Evolutionary conservation across 2,888 invertebrate genomes (phyloP).

Genomic region (Heliconius ethilla): DNA sequence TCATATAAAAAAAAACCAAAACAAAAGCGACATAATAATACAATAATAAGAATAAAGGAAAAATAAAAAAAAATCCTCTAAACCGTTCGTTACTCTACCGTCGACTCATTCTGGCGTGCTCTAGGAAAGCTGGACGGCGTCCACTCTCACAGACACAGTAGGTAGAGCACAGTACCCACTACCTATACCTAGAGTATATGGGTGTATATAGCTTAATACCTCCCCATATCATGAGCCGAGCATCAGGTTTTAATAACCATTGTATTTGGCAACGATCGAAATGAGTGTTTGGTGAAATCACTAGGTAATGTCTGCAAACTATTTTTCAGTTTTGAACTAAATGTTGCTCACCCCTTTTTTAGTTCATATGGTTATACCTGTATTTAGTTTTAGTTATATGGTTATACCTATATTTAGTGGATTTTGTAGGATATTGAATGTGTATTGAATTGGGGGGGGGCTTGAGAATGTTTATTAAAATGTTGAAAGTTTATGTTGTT

Average conservation of each 20-base stretch:
- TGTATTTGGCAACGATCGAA: conserved; percentile 81
- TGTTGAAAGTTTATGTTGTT: background rate
- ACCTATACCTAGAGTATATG: conserved; percentile 41
- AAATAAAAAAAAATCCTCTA: conserved; percentile 30
- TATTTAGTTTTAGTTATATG: conserved; percentile 44
- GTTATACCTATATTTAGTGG: conserved; percentile 23
- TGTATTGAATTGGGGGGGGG: conserved; percentile 19
- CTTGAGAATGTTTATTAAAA: background rate
- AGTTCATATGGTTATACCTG: conserved; percentile 36
- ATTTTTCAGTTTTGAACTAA: conserved; percentile 55
- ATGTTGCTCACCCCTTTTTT: conserved; percentile 51
- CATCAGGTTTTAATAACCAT: conserved; percentile 80
- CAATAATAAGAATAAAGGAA: background rate
- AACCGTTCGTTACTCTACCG: conserved; percentile 46
- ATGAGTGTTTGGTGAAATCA: conserved; percentile 72
- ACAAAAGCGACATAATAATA: background rate
- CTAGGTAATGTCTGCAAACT: conserved; percentile 68
- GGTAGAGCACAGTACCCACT: conserved; percentile 34
- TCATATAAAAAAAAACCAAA: background rate
- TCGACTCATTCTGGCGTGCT: conserved; percentile 68
- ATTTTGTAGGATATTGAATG: conserved; percentile 9
- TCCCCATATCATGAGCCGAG: conserved; percentile 65
- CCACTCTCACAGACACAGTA: conserved; percentile 66
- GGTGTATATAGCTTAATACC: conserved; percentile 56
- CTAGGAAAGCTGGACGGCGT: conserved; percentile 75